Percentiles rank a stretch among this genome's conserved stretches.
Conservation (phyloP, 2,888 invertebrate genomes). For the Limulus polyphemus region DNA sequence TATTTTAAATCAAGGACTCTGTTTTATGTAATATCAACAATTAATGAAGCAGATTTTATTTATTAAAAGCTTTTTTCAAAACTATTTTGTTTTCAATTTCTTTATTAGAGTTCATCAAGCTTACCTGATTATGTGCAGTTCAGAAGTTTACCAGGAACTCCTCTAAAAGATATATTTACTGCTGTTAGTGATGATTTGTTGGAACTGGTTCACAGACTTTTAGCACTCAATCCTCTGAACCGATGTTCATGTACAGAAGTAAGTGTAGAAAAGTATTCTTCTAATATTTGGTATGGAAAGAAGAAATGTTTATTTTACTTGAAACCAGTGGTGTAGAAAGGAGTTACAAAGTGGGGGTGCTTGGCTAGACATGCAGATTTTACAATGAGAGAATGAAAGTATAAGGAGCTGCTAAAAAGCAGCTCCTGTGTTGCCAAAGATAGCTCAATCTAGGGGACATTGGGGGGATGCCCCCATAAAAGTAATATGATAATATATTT, state of each 20-base stretch:
- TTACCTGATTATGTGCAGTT: constrained; percentile 87
- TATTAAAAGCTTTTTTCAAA: not conserved
- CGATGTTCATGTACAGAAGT: constrained; percentile 38
- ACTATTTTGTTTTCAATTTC: not conserved
- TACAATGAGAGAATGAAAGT: not conserved
- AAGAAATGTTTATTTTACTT: no score
- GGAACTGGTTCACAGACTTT: constrained; percentile 58
- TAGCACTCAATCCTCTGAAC: constrained; percentile 67
- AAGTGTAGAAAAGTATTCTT: not conserved
- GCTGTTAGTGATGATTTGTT: constrained; percentile 87
- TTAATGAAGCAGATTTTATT: no score
- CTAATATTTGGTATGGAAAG: no score
- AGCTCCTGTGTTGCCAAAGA: not conserved
- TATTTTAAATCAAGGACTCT: no score
- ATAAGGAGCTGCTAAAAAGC: not conserved
- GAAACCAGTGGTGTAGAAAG: no score
- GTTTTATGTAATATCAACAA: no score
- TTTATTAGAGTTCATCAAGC: constrained; percentile 29
- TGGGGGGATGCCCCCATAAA: no score
- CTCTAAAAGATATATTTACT: constrained; percentile 81
- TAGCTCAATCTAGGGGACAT: no score
- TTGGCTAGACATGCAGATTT: no score
- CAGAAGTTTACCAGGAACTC: constrained; percentile 69
- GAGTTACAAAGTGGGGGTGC: no score
- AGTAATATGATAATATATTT: no score